phyloP scores from a whole-genome alignment of 2,797 vertebrate genomes.

The Ctenochaetus hawaiiensis region DNA sequence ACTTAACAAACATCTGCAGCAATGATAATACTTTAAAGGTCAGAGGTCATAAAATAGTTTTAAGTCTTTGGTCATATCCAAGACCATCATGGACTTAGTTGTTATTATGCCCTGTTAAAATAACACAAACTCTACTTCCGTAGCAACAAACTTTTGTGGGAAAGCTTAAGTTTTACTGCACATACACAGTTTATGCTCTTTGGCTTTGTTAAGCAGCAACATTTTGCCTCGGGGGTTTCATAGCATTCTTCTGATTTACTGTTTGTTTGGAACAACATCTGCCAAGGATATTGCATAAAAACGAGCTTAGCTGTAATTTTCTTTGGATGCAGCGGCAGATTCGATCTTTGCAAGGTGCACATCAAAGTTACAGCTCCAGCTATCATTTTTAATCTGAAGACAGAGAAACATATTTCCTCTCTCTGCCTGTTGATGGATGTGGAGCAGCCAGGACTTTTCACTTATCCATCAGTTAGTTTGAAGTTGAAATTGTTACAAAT shows the following conservation, averaged over 20 bases:
- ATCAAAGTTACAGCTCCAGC: conserved; percentile 11
- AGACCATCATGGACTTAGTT: conserved; percentile 13
- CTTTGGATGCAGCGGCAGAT: conserved; percentile 1
- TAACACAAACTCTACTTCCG: conserved; percentile 17
- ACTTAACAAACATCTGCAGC: not conserved
- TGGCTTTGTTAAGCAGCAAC: conserved; percentile 34
- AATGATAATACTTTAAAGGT: conserved; percentile 5
- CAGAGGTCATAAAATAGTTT: conserved; percentile 11
- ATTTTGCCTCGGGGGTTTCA: conserved; percentile 20
- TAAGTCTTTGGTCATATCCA: conserved; percentile 5
- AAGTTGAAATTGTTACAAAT: conserved; percentile 51
- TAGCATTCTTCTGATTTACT: conserved; percentile 53
- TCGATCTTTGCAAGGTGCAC: conserved; percentile 26
- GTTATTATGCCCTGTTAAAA: conserved; percentile 31
- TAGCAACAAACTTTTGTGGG: conserved; percentile 27
- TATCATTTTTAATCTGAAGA: conserved; percentile 32
- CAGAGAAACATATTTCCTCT: not conserved
- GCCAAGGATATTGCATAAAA: conserved; percentile 32
- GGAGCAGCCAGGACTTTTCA: conserved; percentile 10
- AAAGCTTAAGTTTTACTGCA: conserved; percentile 53
- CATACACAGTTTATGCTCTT: conserved; percentile 42
- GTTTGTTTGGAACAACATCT: conserved; percentile 45
- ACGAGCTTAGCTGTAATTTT: conserved; percentile 20
- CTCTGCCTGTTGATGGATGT: conserved; percentile 33
- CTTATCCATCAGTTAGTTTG: conserved; percentile 37